Percentiles rank a stretch among this genome's conserved stretches.
phyloP scores from a whole-genome alignment of 2,888 invertebrate genomes.

The Leptogaster cylindrica region DNA sequence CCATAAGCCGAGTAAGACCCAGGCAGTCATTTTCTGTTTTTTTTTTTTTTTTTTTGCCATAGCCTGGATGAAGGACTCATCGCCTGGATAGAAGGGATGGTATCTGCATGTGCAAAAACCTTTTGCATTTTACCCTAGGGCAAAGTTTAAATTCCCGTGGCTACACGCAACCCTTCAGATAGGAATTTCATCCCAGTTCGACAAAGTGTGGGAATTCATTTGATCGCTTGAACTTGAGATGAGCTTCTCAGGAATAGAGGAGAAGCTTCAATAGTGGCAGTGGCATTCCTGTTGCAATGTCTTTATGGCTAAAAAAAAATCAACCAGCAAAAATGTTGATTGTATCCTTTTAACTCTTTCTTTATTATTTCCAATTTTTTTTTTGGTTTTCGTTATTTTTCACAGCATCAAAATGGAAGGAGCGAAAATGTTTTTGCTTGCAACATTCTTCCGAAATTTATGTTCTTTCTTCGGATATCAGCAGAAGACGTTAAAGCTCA shows the following conservation, averaged over 20 bases:
- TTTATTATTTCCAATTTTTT: too few species aligned
- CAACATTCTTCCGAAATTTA: conserved; percentile 12
- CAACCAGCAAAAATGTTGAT: conserved; percentile 19
- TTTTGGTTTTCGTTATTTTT: too few species aligned
- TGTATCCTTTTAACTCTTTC: not conserved
- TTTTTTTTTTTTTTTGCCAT: not conserved
- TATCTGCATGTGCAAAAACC: conserved; percentile 11
- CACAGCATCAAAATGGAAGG: conserved; percentile 23
- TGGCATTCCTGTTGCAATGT: too few species aligned
- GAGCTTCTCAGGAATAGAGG: conserved; percentile 13
- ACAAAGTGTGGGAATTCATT: conserved; percentile 29
- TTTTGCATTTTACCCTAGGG: conserved; percentile 26
- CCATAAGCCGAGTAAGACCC: conserved; percentile 12
- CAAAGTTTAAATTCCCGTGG: conserved; percentile 44
- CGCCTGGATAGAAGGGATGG: conserved; percentile 8
- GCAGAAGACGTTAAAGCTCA: not conserved
- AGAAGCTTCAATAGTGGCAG: not conserved
- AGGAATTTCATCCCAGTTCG: conserved; percentile 33
- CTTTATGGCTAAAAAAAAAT: not conserved
- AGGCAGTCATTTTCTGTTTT: not conserved
- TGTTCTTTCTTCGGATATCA: conserved; percentile 8
- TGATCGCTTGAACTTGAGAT: conserved; percentile 3
- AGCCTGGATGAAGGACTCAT: not conserved
- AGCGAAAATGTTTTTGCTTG: conserved; percentile 7
- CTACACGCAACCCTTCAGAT: conserved; percentile 44